Evolutionary conservation across 2,888 invertebrate genomes (phyloP).

Genomic region (Sinelater perroti): DNA sequence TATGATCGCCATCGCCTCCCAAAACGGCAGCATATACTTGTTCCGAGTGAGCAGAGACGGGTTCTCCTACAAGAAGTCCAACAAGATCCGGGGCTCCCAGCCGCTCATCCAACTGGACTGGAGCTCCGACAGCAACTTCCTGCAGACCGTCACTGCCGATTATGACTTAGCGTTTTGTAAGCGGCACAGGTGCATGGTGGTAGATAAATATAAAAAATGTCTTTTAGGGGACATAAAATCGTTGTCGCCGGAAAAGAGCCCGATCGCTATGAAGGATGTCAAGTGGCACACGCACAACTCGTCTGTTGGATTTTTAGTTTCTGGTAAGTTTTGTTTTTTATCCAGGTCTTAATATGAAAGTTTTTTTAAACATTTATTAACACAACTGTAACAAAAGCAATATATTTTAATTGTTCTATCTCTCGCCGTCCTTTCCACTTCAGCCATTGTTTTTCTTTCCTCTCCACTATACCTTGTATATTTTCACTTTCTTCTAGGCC

Average conservation of each 20-base stretch:
- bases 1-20: constrained; percentile 87
- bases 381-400: too few relatives aligned
- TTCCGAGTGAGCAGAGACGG: constrained; percentile 89
- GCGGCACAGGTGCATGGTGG: constrained; percentile 52
- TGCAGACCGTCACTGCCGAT: constrained; percentile 90
- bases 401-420: too few relatives aligned
- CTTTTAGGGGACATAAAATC: constrained; percentile 88
- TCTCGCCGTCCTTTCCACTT: too few relatives aligned
- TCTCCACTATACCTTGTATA: too few relatives aligned
- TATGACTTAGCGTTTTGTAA: constrained; percentile 89
- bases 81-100: constrained; percentile 86
- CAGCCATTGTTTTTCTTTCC: too few relatives aligned
- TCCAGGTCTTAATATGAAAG: background rate
- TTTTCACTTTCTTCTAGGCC: too few relatives aligned
- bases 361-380: too few relatives aligned
- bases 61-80: constrained; percentile 88
- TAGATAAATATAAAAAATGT: background rate
- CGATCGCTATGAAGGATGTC: constrained; percentile 88
- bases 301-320: constrained; percentile 86
- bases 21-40: constrained; percentile 85
- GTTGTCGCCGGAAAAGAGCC: constrained; percentile 85
- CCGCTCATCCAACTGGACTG: constrained; percentile 88
- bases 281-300: constrained; percentile 91
- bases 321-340: constrained; percentile 67
- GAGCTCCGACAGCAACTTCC: constrained; percentile 87